phyloP scores from a whole-genome alignment of 2,113 vertebrate species.

The Callopanchax toddi region DNA sequence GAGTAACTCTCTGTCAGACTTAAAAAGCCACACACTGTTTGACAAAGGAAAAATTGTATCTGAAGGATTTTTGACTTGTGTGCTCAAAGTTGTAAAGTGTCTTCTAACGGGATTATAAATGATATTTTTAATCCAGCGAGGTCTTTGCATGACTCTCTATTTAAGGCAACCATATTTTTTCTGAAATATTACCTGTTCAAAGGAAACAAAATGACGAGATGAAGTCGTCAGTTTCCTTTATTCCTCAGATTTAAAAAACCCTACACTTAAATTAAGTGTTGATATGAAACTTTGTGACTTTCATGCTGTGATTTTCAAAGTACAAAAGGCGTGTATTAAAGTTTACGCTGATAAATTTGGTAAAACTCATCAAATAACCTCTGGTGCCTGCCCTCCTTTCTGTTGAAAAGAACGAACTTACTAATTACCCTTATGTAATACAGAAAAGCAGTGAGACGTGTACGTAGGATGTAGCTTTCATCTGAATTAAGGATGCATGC shows the following conservation, averaged over 20 bases:
- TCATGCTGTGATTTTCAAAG: background rate
- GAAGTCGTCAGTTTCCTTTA: no score
- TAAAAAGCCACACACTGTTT: conserved; percentile 19
- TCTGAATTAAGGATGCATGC: conserved; percentile 38
- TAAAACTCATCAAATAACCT: conserved; percentile 11
- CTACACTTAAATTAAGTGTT: no score
- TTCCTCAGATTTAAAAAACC: no score
- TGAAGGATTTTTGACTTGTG: conserved; percentile 42
- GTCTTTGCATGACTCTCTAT: conserved; percentile 6
- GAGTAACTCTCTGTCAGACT: conserved; percentile 36
- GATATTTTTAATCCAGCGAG: background rate
- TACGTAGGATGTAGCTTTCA: conserved; percentile 45
- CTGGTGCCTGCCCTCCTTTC: background rate
- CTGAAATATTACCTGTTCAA: no score
- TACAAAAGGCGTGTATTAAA: background rate
- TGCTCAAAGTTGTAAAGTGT: conserved; percentile 2
- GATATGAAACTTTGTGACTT: no score
- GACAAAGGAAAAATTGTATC: conserved; percentile 25
- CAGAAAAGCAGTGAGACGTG: conserved; percentile 20
- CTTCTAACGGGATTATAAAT: conserved; percentile 28
- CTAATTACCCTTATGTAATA: conserved; percentile 46
- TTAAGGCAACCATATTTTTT: background rate
- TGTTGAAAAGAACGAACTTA: conserved; percentile 12
- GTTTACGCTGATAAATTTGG: background rate
- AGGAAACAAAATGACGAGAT: no score